phyloP scores from a whole-genome alignment of 2,888 invertebrate species.

The Amblyteles armatorius region DNA sequence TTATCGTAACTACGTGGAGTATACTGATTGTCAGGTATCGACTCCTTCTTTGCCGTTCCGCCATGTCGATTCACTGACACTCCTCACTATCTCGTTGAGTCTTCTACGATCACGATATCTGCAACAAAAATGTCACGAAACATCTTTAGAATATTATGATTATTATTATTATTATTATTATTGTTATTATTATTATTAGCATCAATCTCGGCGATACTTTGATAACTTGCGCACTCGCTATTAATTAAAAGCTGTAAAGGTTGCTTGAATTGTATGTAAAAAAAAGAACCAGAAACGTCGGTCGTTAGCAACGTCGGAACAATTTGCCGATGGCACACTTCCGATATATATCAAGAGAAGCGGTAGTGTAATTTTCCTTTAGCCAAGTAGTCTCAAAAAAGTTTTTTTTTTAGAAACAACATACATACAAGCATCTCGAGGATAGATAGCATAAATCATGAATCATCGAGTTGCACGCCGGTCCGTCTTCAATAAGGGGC shows the following conservation, averaged over 20 bases:
- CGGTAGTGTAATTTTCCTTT: not conserved
- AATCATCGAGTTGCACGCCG: not conserved
- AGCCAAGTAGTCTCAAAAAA: not conserved
- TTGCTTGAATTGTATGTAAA: too few relatives aligned
- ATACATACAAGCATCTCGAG: not conserved
- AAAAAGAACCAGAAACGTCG: not conserved
- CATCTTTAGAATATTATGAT: too few relatives aligned
- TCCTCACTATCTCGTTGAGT: conserved; percentile 33
- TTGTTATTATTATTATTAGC: too few relatives aligned
- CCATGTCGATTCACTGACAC: conserved; percentile 73
- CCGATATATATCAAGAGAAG: not conserved
- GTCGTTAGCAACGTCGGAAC: not conserved
- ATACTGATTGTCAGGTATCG: conserved; percentile 83
- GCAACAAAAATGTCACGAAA: conserved; percentile 21
- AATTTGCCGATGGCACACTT: not conserved
- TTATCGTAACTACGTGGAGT: conserved; percentile 83
- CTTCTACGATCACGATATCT: conserved; percentile 53
- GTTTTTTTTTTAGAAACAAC: not conserved
- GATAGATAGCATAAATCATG: not conserved
- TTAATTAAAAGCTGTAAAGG: not conserved
- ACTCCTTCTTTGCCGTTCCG: conserved; percentile 79
- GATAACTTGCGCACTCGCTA: not conserved
- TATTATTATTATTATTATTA: too few relatives aligned
- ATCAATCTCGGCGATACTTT: not conserved
- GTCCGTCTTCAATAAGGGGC: not conserved